Conservation (phyloP, 2,113 vertebrate species). For the Entosphenus tridentatus region DNA sequence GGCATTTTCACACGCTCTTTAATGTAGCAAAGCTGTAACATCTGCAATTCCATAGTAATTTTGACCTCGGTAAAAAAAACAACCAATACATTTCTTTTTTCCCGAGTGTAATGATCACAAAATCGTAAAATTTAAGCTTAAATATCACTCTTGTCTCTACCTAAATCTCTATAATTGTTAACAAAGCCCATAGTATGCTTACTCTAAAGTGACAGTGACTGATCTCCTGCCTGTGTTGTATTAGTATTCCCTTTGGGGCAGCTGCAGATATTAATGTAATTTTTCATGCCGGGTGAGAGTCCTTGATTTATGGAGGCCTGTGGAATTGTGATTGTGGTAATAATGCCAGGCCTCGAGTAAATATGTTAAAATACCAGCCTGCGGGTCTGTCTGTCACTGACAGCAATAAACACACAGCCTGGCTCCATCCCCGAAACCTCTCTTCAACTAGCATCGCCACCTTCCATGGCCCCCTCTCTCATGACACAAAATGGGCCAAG, state of each 20-base stretch:
- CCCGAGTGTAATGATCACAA: background rate
- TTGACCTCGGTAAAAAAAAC: too few relatives aligned
- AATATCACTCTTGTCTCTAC: background rate
- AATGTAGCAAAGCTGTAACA: too few relatives aligned
- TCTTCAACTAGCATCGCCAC: too few relatives aligned
- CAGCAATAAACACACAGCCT: too few relatives aligned
- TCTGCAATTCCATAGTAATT: too few relatives aligned
- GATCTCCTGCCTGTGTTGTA: too few relatives aligned
- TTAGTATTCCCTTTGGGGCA: background rate
- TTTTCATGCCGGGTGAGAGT: slow-evolving; percentile 4
- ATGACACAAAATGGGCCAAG: too few relatives aligned
- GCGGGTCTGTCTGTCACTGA: background rate
- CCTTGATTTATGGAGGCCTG: slow-evolving; percentile 3
- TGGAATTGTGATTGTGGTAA: slow-evolving; percentile 6
- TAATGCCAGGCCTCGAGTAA: background rate
- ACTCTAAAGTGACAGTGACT: too few relatives aligned
- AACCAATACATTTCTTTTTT: too few relatives aligned
- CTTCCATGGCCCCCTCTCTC: too few relatives aligned
- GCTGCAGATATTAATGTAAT: slow-evolving; percentile 5
- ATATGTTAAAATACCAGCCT: slow-evolving; percentile 2
- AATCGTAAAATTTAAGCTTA: background rate
- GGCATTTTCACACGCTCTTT: too few relatives aligned
- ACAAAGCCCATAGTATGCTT: background rate
- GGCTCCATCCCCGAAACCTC: too few relatives aligned
- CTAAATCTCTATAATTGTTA: background rate